These are phyloP conservation scores for Lochmaea capreae DNA, from an alignment of 2,888 invertebrate genomes.

Conservation along the genomic window DNA sequence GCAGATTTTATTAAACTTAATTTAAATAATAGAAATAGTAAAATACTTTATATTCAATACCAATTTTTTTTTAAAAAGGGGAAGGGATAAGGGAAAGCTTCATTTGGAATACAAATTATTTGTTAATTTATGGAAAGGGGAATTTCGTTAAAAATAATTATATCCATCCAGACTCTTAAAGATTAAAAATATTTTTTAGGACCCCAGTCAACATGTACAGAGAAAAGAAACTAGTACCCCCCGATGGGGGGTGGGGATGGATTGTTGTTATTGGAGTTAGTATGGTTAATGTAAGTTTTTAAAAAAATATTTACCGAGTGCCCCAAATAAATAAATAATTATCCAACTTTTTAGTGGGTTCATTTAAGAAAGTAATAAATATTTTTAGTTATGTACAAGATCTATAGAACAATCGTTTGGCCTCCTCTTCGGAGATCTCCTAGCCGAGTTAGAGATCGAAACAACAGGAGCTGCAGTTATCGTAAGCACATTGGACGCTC, in stretches of 20 bases:
- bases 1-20: no score
- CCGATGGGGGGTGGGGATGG: slow-evolving; percentile 93
- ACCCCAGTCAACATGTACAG: slow-evolving; percentile 59
- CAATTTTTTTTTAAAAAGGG: no score
- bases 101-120: no score
- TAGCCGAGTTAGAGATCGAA: slow-evolving; percentile 76
- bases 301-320: no score
- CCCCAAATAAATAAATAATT: no score
- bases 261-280: slow-evolving; percentile 86
- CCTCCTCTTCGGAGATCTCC: slow-evolving; percentile 79
- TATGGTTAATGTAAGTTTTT: slow-evolving; percentile 81
- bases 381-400: slow-evolving; percentile 79
- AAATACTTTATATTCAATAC: no score
- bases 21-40: no score
- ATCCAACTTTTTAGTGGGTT: no score
- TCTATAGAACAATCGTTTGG: slow-evolving; percentile 86
- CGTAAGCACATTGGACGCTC: slow-evolving; percentile 80
- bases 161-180: no score
- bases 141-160: no score
- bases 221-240: slow-evolving; percentile 75
- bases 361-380: background rate
- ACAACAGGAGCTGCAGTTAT: slow-evolving; percentile 82
- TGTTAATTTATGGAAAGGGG: no score
- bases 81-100: no score
- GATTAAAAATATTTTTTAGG: slow-evolving; percentile 40